A percentile compares a stretch with the other conserved stretches of the same genome.
phyloP scores from a whole-genome alignment of 30 jellyfish, hydroid and myxozoan species.

The Cassiopea andromeda region DNA sequence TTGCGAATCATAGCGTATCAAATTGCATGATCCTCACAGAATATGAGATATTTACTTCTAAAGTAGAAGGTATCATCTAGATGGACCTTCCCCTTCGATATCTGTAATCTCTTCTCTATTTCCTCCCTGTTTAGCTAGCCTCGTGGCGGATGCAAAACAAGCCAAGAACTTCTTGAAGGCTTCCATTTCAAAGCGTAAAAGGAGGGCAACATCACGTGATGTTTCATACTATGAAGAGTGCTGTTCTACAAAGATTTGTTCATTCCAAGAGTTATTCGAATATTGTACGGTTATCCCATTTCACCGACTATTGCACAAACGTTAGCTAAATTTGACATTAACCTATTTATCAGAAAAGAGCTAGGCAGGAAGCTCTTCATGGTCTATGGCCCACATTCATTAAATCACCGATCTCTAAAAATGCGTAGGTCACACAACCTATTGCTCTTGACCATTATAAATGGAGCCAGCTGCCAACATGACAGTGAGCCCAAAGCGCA shows the following conservation, averaged over 20 bases:
- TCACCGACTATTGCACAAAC: constrained; percentile 19
- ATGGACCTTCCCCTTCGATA: background rate
- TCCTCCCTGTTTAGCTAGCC: constrained; percentile 35
- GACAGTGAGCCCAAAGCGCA: too few relatives aligned
- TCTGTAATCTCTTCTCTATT: background rate
- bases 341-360: background rate
- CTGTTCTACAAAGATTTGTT: constrained; percentile 52
- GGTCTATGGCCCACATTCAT: background rate
- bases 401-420: too few relatives aligned
- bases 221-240: constrained; percentile 60
- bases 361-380: background rate
- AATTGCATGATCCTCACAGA: too few relatives aligned
- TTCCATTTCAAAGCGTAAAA: constrained; percentile 12
- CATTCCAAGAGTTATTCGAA: constrained; percentile 55
- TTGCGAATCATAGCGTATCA: too few relatives aligned
- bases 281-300: constrained; percentile 63
- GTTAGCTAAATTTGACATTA: background rate
- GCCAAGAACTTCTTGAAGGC: constrained; percentile 45
- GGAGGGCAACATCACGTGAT: constrained; percentile 46
- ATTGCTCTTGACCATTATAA: too few relatives aligned
- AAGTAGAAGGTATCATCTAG: background rate
- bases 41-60: too few relatives aligned
- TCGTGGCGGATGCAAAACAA: constrained; percentile 26
- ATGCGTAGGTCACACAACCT: too few relatives aligned
- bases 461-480: too few relatives aligned